Evolutionary conservation across 2,797 vertebrate species (phyloP).

Genomic region (Myripristis murdjan): DNA sequence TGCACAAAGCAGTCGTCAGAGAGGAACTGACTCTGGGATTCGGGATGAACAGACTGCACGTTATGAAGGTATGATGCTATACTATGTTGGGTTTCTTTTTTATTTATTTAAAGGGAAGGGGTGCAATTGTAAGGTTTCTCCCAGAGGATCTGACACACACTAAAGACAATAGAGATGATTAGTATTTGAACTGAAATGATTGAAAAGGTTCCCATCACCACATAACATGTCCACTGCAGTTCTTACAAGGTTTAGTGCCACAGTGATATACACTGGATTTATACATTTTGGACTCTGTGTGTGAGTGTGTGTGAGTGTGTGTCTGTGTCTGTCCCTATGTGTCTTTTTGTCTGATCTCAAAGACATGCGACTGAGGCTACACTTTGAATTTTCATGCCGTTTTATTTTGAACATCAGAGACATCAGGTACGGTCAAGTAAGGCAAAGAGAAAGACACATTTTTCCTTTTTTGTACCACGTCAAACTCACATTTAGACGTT

Average conservation of each 20-base stretch:
- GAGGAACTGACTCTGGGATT: slow-evolving; percentile 30
- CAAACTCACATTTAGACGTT: slow-evolving; percentile 5
- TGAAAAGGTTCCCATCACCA: background rate
- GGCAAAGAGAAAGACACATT: background rate
- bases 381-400: background rate
- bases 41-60: too few relatives aligned
- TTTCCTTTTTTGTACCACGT: background rate
- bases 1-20: background rate
- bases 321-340: background rate
- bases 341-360: background rate
- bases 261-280: background rate
- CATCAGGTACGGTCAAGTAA: background rate
- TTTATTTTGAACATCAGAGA: background rate
- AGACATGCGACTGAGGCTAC: too few relatives aligned
- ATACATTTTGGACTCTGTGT: background rate
- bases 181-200: background rate
- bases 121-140: background rate
- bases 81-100: slow-evolving; percentile 35
- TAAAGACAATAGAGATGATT: slow-evolving; percentile 18
- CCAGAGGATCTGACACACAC: slow-evolving; percentile 1
- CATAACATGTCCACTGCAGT: slow-evolving; percentile 9
- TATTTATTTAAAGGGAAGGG: slow-evolving; percentile 10
- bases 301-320: slow-evolving; percentile 1
- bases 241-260: slow-evolving; percentile 2
- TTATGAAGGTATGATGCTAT: slow-evolving; percentile 69